Percentiles rank a stretch among this genome's conserved stretches.
Evolutionary conservation across 2,113 vertebrate genomes (phyloP).

Genomic region (Scatophagus argus): DNA sequence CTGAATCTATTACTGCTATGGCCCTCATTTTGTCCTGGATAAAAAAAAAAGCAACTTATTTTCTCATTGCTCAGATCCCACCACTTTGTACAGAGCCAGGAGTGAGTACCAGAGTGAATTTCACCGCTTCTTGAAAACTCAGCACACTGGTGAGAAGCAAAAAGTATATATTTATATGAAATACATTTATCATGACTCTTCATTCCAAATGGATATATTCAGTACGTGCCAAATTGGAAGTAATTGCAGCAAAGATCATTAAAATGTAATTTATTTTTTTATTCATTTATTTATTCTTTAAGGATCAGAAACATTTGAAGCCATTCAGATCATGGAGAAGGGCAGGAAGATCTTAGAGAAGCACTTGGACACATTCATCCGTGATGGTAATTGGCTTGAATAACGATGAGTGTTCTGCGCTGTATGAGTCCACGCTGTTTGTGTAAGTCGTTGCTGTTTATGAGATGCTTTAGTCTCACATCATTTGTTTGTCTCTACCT

Average conservation of each 20-base stretch:
- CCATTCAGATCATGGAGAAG: conserved; percentile 78
- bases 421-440: conserved; percentile 24
- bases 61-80: conserved; percentile 67
- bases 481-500: conserved; percentile 38
- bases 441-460: background rate
- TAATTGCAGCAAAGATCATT: background rate
- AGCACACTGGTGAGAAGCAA: conserved; percentile 50
- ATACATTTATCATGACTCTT: background rate
- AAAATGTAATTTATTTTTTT: no score
- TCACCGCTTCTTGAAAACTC: conserved; percentile 32
- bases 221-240: background rate
- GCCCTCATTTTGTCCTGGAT: background rate
- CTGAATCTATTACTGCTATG: background rate
- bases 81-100: conserved; percentile 78
- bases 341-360: conserved; percentile 76
- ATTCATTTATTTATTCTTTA: no score
- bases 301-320: conserved; percentile 61
- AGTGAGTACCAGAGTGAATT: conserved; percentile 84
- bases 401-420: conserved; percentile 10
- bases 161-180: background rate
- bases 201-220: background rate
- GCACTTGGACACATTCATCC: conserved; percentile 76
- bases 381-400: conserved; percentile 58
- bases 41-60: background rate
- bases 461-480: conserved; percentile 25